Evolutionary conservation across 2,797 vertebrate genomes (phyloP).

Genomic region (Channa striata): DNA sequence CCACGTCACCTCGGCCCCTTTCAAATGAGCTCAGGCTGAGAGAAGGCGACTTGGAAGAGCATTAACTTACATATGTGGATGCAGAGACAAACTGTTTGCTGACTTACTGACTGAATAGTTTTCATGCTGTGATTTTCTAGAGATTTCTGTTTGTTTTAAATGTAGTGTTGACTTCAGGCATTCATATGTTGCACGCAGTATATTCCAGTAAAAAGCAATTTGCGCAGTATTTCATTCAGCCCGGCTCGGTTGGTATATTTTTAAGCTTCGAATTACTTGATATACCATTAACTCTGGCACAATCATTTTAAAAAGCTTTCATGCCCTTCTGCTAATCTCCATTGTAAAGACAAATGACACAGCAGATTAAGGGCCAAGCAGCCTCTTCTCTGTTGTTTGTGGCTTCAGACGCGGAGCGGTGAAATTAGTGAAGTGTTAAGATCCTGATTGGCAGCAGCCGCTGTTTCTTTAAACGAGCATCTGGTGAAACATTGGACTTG

Average conservation of each 20-base stretch:
- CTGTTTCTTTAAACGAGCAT: slow-evolving; percentile 68
- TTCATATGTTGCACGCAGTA: no score
- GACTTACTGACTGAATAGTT: no score
- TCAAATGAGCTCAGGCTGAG: no score
- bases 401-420: slow-evolving; percentile 17
- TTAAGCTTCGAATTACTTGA: slow-evolving; percentile 18
- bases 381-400: slow-evolving; percentile 3
- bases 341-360: slow-evolving; percentile 6
- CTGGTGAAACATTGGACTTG: slow-evolving; percentile 59
- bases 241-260: not conserved
- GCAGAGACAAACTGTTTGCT: no score
- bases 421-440: slow-evolving; percentile 34
- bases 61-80: no score
- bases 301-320: slow-evolving; percentile 12
- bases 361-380: slow-evolving; percentile 4
- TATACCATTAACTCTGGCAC: slow-evolving; percentile 3
- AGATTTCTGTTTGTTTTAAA: no score
- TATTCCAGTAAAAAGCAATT: no score
- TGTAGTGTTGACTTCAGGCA: no score
- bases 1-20: no score
- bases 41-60: no score
- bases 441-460: slow-evolving; percentile 60
- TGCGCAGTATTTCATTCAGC: no score
- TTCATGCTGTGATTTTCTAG: no score
- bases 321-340: slow-evolving; percentile 3